These are phyloP conservation scores for Hypotaenidia philippensis DNA, from an alignment of 2,797 vertebrate genomes.

Conservation along the genomic window DNA sequence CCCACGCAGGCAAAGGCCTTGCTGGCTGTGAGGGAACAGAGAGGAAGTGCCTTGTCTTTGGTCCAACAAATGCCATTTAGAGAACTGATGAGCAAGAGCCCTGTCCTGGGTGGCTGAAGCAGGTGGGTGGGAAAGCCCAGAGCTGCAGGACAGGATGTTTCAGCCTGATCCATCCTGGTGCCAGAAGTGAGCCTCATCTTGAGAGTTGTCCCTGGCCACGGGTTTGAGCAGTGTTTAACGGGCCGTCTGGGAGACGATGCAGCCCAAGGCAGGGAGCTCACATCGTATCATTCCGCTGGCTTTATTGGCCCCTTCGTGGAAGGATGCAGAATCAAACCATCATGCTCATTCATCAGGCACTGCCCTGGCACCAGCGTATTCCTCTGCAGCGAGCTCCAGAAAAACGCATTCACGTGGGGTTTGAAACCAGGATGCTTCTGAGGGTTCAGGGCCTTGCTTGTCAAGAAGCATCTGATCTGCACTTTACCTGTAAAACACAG, in stretches of 20 bases:
- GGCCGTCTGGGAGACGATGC: not conserved
- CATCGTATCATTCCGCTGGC: not conserved
- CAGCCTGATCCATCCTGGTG: rapidly evolving
- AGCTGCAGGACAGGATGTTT: not conserved
- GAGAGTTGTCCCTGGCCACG: not conserved
- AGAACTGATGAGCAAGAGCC: not conserved
- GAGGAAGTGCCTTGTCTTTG: not conserved
- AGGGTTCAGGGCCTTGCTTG: not conserved
- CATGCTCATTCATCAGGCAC: rapidly evolving
- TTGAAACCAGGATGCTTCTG: not conserved
- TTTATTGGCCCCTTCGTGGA: not conserved
- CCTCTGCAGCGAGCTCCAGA: not conserved
- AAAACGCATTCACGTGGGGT: not conserved
- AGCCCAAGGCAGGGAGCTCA: not conserved
- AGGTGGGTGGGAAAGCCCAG: not conserved
- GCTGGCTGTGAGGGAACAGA: not conserved
- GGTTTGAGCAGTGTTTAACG: not conserved
- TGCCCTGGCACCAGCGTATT: rapidly evolving
- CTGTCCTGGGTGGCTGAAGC: not conserved
- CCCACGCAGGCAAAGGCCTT: not conserved
- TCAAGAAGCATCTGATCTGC: not conserved
- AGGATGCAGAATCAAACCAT: not conserved
- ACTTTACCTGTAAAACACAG: not conserved
- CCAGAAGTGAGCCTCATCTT: not conserved
- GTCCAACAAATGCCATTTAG: not conserved